Percentiles rank a stretch among this genome's conserved stretches.
These are phyloP conservation scores for Sinohyriopsis cumingii DNA, from an alignment of 2,888 invertebrate genomes.

Conservation along the genomic window DNA sequence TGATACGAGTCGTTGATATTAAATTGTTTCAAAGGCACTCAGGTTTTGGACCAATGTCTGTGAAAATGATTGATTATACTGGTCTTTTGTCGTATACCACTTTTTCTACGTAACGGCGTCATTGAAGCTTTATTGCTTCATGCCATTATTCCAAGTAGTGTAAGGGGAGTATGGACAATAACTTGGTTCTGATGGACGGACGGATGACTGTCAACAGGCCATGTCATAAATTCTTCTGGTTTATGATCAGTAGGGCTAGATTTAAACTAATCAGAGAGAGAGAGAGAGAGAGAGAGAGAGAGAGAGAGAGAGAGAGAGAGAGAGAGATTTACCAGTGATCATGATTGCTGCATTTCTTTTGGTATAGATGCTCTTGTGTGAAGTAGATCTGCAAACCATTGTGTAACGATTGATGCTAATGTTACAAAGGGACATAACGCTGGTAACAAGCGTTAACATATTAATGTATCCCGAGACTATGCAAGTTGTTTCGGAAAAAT, in stretches of 20 bases:
- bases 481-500: constrained; percentile 43
- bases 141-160: no score
- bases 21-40: no score
- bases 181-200: neutral
- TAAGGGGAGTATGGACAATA: no score
- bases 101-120: no score
- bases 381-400: constrained; percentile 55
- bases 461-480: constrained; percentile 55
- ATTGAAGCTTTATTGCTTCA: no score
- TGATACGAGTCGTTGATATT: no score
- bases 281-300: constrained; percentile 4
- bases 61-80: no score
- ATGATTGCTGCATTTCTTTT: constrained; percentile 46
- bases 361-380: constrained; percentile 55
- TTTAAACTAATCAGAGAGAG: neutral
- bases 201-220: neutral
- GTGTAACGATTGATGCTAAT: constrained; percentile 67
- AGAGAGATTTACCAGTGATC: constrained; percentile 46
- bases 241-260: no score
- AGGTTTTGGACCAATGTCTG: no score
- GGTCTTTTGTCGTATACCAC: no score
- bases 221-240: neutral
- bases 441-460: constrained; percentile 64
- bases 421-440: constrained; percentile 65
- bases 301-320: constrained; percentile 1